phyloP scores from a whole-genome alignment of 53 echinoderm and acorn worm genomes.

The Astropecten irregularis region DNA sequence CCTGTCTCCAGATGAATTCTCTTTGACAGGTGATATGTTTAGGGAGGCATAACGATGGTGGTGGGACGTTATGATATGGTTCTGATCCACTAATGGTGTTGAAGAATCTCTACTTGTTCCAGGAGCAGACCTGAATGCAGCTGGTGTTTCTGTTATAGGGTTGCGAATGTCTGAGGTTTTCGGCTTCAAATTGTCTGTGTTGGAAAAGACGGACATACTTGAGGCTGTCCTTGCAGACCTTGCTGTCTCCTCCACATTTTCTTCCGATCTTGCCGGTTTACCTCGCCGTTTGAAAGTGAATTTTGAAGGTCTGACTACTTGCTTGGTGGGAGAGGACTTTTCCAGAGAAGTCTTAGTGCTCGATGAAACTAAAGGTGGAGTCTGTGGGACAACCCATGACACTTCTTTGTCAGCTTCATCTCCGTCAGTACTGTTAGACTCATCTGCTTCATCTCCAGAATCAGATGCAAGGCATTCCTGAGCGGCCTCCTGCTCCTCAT shows the following conservation, averaged over 20 bases:
- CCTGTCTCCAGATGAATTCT: neutral
- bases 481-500: conserved; percentile 39
- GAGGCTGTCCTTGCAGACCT: neutral
- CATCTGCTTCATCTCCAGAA: neutral
- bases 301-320: neutral
- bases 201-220: neutral
- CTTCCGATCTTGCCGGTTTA: neutral
- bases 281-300: conserved; percentile 34
- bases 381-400: neutral
- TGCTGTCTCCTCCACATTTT: neutral
- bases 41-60: neutral
- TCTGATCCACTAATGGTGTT: conserved; percentile 6
- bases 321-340: neutral
- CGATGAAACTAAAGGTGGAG: neutral
- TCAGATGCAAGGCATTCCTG: no score
- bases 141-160: conserved; percentile 12
- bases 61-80: neutral
- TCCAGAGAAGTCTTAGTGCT: neutral
- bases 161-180: neutral
- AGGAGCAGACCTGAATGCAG: conserved; percentile 19
- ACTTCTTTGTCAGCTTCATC: neutral
- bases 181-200: neutral
- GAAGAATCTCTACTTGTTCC: conserved; percentile 14
- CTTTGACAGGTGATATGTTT: conserved; percentile 6
- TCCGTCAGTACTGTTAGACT: neutral